These are phyloP conservation scores for Oplegnathus fasciatus DNA, from an alignment of 2,113 vertebrate genomes.

Conservation along the genomic window DNA sequence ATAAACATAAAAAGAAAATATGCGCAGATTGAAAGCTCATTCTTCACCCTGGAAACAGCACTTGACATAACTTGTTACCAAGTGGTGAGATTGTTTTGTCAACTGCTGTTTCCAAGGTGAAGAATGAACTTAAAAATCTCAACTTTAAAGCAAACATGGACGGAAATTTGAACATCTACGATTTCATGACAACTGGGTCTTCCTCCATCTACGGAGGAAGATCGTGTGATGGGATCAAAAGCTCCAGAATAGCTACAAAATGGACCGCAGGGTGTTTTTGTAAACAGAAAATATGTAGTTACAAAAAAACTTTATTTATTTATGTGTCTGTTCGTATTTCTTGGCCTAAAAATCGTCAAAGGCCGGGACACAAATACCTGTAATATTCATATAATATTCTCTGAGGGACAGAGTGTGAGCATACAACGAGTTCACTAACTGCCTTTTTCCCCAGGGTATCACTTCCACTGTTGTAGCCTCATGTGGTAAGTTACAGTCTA, in stretches of 20 bases:
- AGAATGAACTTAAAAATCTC: background rate
- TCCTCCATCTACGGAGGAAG: background rate
- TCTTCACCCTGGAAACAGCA: conserved; percentile 19
- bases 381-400: background rate
- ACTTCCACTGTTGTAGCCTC: background rate
- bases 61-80: background rate
- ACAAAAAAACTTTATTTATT: background rate
- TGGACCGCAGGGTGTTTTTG: background rate
- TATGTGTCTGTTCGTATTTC: background rate
- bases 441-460: background rate
- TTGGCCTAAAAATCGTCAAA: background rate
- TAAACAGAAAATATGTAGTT: background rate
- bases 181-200: too few species aligned
- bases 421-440: too few species aligned
- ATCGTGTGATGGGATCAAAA: background rate
- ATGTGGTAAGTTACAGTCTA: background rate
- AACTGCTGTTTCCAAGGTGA: background rate
- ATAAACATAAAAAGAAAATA: background rate
- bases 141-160: background rate
- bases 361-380: background rate
- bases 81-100: background rate
- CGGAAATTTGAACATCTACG: too few species aligned
- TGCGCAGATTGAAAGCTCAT: background rate
- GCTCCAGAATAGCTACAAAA: background rate
- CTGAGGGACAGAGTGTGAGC: background rate